A percentile compares a stretch with the other conserved stretches of the same genome.
Conservation (phyloP, 1,140 invertebrate genomes). For the Bombus confusus region DNA sequence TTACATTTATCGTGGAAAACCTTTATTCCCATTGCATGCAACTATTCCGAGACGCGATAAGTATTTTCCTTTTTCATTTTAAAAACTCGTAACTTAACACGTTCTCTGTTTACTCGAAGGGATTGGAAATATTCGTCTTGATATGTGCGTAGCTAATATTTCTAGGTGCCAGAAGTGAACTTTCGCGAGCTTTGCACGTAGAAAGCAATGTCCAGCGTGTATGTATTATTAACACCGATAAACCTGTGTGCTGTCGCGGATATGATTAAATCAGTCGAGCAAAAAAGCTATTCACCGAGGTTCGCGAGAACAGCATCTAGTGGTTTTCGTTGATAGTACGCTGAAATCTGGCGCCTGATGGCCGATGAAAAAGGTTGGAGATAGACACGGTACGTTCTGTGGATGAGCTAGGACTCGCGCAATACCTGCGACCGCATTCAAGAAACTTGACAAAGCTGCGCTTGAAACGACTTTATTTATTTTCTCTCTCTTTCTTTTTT, state of each 20-base stretch:
- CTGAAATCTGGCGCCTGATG: background rate
- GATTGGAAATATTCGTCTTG: background rate
- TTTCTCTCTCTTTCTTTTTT: background rate
- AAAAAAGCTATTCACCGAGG: background rate
- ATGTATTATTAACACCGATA: background rate
- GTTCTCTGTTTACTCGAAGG: background rate
- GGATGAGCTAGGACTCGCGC: constrained; percentile 66
- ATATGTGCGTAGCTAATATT: background rate
- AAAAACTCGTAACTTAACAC: background rate
- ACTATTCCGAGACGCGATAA: background rate
- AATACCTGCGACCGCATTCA: constrained; percentile 54
- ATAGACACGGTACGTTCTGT: constrained; percentile 64
- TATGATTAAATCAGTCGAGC: constrained; percentile 9
- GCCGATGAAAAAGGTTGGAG: constrained; percentile 27
- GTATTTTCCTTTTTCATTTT: background rate
- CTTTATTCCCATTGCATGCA: constrained; percentile 63
- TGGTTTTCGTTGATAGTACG: background rate
- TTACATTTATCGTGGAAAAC: no score
- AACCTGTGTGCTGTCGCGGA: background rate
- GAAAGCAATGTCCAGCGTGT: background rate
- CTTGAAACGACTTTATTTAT: background rate
- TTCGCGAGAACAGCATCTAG: no score
- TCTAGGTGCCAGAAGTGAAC: background rate
- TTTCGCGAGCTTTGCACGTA: background rate
- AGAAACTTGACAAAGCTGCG: constrained; percentile 30